Evolutionary conservation across 2,888 invertebrate genomes (phyloP).

Genomic region (Apamea monoglypha): DNA sequence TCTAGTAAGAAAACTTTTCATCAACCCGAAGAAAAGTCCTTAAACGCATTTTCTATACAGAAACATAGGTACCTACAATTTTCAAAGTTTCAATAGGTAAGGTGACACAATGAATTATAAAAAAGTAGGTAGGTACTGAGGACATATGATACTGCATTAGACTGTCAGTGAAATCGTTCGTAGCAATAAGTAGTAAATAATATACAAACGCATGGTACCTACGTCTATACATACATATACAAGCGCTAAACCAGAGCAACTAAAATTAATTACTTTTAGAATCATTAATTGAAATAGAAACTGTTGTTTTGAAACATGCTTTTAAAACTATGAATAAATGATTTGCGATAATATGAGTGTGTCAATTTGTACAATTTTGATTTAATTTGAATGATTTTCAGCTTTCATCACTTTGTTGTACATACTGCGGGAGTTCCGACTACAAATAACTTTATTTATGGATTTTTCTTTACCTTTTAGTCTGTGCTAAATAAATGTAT

Average conservation of each 20-base stretch:
- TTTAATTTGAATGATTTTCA: background rate
- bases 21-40: background rate
- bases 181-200: background rate
- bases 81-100: background rate
- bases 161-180: background rate
- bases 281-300: slow-evolving; percentile 9
- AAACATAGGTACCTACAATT: background rate
- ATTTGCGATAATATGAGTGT: background rate
- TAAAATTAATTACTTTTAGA: slow-evolving; percentile 6
- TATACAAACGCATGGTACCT: background rate
- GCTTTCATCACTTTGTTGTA: background rate
- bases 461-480: too few species aligned
- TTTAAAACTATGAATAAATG: slow-evolving; percentile 29
- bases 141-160: background rate
- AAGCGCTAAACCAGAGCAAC: slow-evolving; percentile 3
- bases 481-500: too few species aligned
- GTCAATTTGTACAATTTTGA: background rate
- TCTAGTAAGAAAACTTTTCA: background rate
- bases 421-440: background rate
- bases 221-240: background rate
- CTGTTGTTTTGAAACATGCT: slow-evolving; percentile 10
- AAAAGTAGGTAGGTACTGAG: background rate
- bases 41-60: background rate
- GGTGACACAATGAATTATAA: background rate
- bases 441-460: background rate